Evolutionary conservation across 1,140 invertebrate species (phyloP).

Genomic region (Tetragnatha versicolor): DNA sequence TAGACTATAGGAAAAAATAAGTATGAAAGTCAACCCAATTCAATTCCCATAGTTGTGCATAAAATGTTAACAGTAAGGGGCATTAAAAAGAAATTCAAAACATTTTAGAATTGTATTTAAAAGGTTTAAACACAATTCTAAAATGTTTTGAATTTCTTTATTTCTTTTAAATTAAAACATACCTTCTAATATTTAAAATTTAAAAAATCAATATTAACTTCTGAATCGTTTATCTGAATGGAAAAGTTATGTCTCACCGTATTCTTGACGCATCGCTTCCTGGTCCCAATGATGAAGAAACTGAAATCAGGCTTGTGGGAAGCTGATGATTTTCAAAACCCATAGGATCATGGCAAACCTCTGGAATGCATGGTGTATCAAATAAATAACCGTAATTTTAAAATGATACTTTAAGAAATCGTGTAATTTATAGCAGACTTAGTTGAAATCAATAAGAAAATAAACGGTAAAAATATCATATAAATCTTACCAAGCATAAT

Average conservation of each 20-base stretch:
- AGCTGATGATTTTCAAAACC: conserved; percentile 32
- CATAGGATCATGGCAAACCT: conserved; percentile 36
- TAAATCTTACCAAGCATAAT: neutral
- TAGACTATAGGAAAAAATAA: conserved; percentile 6
- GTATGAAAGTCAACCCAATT: neutral
- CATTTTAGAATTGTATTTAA: neutral
- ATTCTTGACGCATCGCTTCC: conserved; percentile 42
- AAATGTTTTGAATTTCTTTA: neutral
- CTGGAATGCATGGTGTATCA: no score
- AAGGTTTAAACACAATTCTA: neutral
- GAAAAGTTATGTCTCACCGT: conserved; percentile 2
- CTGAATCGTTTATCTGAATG: neutral
- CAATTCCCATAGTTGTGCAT: no score
- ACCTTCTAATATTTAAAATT: neutral
- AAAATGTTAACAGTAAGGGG: no score
- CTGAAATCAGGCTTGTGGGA: conserved; percentile 21
- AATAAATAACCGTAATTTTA: no score
- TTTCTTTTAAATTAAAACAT: neutral
- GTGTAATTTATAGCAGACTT: no score
- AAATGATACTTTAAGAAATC: no score
- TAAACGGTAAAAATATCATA: neutral
- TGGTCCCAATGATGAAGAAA: conserved; percentile 50
- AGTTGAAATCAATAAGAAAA: no score
- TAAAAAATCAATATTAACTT: neutral
- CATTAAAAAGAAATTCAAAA: neutral